Evolutionary conservation across 2,888 invertebrate genomes (phyloP), one percentile per base, ranked within the genome.

Genomic region (Platycheirus rosarum): DNA sequence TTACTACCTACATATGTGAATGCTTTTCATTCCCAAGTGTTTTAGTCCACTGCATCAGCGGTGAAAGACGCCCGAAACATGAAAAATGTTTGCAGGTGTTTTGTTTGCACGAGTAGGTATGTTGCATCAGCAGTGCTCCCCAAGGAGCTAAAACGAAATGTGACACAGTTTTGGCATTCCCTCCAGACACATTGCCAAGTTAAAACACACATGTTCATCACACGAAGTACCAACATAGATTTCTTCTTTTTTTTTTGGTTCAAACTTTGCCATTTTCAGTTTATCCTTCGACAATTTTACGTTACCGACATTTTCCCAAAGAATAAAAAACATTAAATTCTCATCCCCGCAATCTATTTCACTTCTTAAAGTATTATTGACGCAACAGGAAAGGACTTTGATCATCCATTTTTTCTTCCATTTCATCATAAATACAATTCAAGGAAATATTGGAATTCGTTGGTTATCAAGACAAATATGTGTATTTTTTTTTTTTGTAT

Each of bases 311-410:
- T 23, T 26, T n/a, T 11, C 7, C n/a, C 53, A 32, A 32, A 32
- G 8, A 14, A 37, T 9, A 20, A 9, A 35, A 20, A 32, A 51
- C 8, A 53, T 53, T 26, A 20, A 55, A 20, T 13, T 13, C 13
- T 14, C 11, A 40, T 57, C 23, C 40, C 23, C 0, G 14, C 8
- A 16, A 60, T 23, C 60, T 44, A 29, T 60, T 44, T 60, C 26
- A 5, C 3, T 29, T 60, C 16, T 44, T 60, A 18, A 44, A 60
- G 60, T 60, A 29, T 60, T 60, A 32, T 40, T 57, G 60, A 44
- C 42, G 60, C 60, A 60, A 60, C 60, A 60, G 60, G 60, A 60
- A 60, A 44, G 40, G 42, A 26, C 44, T 60, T 60, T 60, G 60
- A 60, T 60, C 60, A 44, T 44, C 42, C 14, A n/a, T 29, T 29